These are phyloP conservation scores for Saccostrea glomerata DNA, from an alignment of 1,140 invertebrate species.

Conservation along the genomic window DNA sequence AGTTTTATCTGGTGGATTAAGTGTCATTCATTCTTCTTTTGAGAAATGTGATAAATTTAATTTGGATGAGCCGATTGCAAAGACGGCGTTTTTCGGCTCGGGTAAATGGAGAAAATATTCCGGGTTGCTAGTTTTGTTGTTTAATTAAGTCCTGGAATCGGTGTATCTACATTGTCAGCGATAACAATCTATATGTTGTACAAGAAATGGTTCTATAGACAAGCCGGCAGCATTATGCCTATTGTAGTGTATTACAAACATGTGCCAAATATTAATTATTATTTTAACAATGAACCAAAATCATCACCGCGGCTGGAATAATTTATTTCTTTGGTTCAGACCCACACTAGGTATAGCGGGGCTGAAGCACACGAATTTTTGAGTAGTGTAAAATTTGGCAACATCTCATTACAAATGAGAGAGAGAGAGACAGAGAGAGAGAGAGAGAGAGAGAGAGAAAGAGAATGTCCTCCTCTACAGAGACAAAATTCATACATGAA, in stretches of 20 bases:
- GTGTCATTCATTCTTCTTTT: background rate
- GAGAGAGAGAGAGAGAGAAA: conserved; percentile 18
- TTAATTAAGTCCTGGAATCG: background rate
- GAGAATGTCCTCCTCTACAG: background rate
- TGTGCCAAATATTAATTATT: conserved; percentile 36
- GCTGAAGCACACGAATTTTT: background rate
- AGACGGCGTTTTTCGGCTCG: background rate
- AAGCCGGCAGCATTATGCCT: background rate
- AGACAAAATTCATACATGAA: background rate
- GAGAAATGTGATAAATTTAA: conserved; percentile 23
- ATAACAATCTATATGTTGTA: background rate
- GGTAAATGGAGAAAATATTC: background rate
- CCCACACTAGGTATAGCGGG: background rate
- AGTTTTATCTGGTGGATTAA: background rate
- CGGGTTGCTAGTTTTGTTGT: background rate
- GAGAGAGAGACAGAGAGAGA: conserved; percentile 42
- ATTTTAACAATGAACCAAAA: background rate
- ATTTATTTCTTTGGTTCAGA: background rate
- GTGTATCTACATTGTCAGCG: background rate
- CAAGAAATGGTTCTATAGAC: background rate
- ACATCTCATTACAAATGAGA: background rate
- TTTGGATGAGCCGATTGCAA: background rate
- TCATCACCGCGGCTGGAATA: background rate
- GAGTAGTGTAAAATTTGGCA: too few species aligned
- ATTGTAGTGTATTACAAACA: background rate